A percentile compares a stretch with the other conserved stretches of the same genome.
These are phyloP conservation scores for Stichopus horrens DNA, from an alignment of 53 echinoderm and acorn worm species.

Conservation along the genomic window DNA sequence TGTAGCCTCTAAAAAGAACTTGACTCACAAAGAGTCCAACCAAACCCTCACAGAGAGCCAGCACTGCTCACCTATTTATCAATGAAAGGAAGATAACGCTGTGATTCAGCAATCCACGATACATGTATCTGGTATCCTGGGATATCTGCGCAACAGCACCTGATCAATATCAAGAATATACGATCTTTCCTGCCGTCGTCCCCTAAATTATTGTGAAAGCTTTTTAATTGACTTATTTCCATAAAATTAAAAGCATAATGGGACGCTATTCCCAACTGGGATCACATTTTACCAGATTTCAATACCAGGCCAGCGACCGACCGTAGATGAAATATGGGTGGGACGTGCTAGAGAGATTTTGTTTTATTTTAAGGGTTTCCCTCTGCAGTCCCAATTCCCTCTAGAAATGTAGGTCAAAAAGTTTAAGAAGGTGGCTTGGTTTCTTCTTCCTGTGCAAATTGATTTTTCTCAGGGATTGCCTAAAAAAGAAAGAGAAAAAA, in stretches of 20 bases:
- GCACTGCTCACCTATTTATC: no score
- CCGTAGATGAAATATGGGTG: background rate
- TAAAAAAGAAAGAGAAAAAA: no score
- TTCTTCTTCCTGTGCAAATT: constrained; percentile 3
- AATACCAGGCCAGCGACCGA: background rate
- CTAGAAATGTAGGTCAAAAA: constrained; percentile 5
- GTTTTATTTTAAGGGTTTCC: background rate
- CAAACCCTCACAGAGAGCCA: no score
- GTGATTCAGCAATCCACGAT: no score
- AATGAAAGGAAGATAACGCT: no score
- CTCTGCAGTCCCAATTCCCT: constrained; percentile 11
- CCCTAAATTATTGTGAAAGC: constrained; percentile 6
- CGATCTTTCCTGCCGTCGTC: background rate
- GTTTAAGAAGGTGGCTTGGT: constrained; percentile 4
- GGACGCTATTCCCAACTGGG: background rate
- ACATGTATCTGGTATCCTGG: background rate
- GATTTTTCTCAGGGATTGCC: background rate
- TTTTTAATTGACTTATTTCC: constrained; percentile 18
- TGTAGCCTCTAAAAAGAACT: no score
- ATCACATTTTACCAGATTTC: background rate
- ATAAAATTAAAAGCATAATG: constrained; percentile 18
- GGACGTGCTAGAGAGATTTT: background rate
- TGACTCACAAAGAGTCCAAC: no score
- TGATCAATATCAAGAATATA: constrained; percentile 4
- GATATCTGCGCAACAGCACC: background rate